Percentiles rank a stretch among this genome's conserved stretches.
Conservation (phyloP, 2,797 vertebrate species). For the Chaetodon trifasciatus region DNA sequence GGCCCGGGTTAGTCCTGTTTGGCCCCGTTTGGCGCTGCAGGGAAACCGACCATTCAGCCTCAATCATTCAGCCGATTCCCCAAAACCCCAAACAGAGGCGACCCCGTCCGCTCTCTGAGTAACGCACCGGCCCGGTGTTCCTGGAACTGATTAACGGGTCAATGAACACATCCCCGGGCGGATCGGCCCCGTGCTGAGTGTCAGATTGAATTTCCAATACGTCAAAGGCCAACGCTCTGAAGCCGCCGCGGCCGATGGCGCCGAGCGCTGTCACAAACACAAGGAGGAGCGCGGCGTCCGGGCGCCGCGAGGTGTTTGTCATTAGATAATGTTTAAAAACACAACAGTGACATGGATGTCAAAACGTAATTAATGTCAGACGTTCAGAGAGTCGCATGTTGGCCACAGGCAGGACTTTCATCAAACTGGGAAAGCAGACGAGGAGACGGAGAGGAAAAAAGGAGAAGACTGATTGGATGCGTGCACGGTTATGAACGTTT, state of each 20-base stretch:
- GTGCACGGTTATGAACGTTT: not conserved
- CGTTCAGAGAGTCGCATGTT: not conserved
- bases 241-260: not conserved
- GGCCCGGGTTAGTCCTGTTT: not conserved
- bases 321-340: constrained; percentile 40
- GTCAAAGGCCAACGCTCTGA: constrained; percentile 10
- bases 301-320: constrained; percentile 28
- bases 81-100: constrained; percentile 17
- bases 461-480: not conserved
- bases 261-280: constrained; percentile 25
- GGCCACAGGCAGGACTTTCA: not conserved
- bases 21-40: not conserved
- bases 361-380: constrained; percentile 46
- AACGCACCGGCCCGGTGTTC: constrained; percentile 4
- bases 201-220: constrained; percentile 59
- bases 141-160: constrained; percentile 54
- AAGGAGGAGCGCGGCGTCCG: not conserved
- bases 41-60: not conserved
- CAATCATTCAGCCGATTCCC: not conserved
- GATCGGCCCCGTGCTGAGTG: not conserved
- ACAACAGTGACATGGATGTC: constrained; percentile 33
- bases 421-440: not conserved
- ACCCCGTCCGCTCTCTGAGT: not conserved
- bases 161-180: constrained; percentile 29
- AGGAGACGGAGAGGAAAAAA: not conserved